phyloP scores from a whole-genome alignment of 2,113 vertebrate genomes.

The Zingel zingel region DNA sequence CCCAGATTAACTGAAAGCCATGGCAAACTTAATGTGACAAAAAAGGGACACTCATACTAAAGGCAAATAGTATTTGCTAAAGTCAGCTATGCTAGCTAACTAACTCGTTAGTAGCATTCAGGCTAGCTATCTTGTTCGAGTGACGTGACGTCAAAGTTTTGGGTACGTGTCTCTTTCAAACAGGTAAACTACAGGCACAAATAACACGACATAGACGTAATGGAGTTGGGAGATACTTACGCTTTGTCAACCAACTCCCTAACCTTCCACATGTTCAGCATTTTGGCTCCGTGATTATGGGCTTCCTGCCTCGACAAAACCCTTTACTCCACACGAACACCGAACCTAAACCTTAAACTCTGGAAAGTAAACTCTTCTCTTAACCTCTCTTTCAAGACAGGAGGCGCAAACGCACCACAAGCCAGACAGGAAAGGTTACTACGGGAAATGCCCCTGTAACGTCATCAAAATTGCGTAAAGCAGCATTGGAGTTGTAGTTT shows the following conservation, averaged over 20 bases:
- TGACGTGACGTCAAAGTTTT: slow-evolving; percentile 86
- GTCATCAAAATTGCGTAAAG: slow-evolving; percentile 67
- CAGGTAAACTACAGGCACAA: slow-evolving; percentile 75
- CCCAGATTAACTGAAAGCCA: not conserved
- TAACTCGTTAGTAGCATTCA: slow-evolving; percentile 62
- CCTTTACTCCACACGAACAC: slow-evolving; percentile 68
- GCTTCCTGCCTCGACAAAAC: slow-evolving; percentile 72
- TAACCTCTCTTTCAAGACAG: slow-evolving; percentile 75
- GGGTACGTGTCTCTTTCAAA: slow-evolving; percentile 86
- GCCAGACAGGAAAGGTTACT: slow-evolving; percentile 69
- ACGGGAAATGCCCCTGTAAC: slow-evolving; percentile 67
- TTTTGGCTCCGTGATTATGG: slow-evolving; percentile 80
- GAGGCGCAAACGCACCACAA: slow-evolving; percentile 72
- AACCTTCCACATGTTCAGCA: slow-evolving; percentile 98
- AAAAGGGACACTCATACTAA: not conserved
- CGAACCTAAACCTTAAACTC: slow-evolving; percentile 80
- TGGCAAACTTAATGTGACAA: not conserved
- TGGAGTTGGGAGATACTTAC: slow-evolving; percentile 85
- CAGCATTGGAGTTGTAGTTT: slow-evolving; percentile 73
- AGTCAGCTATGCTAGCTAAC: slow-evolving; percentile 62
- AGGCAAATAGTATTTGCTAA: slow-evolving; percentile 16
- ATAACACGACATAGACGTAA: slow-evolving; percentile 2
- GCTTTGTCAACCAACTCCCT: slow-evolving; percentile 96
- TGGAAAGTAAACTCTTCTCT: slow-evolving; percentile 80
- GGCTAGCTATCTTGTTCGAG: slow-evolving; percentile 78